phyloP scores from a whole-genome alignment of 2,888 invertebrate species.

The Folsomia manolachei region DNA sequence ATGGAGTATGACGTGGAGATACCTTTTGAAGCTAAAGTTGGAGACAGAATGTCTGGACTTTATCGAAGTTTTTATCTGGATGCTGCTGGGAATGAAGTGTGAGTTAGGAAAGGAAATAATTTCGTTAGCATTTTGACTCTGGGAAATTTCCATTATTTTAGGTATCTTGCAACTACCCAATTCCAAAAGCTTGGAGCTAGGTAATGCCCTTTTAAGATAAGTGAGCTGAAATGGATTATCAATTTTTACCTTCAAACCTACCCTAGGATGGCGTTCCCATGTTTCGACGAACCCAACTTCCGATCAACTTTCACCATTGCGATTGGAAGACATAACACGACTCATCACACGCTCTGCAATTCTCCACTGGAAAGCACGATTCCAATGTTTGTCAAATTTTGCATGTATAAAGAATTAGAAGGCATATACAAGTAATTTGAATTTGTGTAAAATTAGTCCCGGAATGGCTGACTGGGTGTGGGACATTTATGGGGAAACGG shows the following conservation, averaged over 20 bases:
- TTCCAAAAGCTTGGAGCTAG: constrained; percentile 36
- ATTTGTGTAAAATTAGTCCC: constrained; percentile 12
- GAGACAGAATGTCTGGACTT: constrained; percentile 19
- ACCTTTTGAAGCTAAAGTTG: constrained; percentile 27
- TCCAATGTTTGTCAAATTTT: background rate
- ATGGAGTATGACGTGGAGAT: constrained; percentile 29
- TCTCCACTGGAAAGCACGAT: background rate
- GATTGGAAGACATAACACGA: constrained; percentile 27
- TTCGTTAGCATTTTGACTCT: background rate
- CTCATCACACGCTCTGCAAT: constrained; percentile 23
- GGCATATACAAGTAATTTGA: background rate
- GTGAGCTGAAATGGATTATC: background rate
- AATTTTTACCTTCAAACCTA: no score
- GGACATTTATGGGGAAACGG: constrained; percentile 26
- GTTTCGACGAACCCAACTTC: constrained; percentile 41
- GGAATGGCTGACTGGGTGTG: constrained; percentile 33
- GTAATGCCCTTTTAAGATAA: background rate
- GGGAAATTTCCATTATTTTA: background rate
- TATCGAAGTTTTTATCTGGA: constrained; percentile 26
- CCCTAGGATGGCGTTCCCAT: constrained; percentile 31
- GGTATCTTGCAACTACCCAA: constrained; percentile 36
- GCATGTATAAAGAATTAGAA: constrained; percentile 3
- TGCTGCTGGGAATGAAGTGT: constrained; percentile 13
- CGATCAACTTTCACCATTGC: constrained; percentile 36
- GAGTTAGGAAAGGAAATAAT: background rate